Base-by-base conservation (phyloP, 2,797 vertebrate genomes). In the Sphenopsis melanotis region DNA sequence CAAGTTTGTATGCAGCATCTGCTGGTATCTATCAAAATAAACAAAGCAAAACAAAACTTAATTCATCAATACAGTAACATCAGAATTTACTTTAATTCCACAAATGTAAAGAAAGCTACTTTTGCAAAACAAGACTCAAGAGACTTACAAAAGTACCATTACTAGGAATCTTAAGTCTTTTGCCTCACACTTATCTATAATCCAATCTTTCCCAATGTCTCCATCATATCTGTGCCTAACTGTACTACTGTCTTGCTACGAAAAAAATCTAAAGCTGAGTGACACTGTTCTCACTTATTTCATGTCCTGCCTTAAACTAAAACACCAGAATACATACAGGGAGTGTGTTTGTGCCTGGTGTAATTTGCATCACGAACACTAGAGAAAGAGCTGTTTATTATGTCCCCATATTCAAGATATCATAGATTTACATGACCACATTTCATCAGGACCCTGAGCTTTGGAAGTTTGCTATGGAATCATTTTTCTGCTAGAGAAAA, bases 1-100 rank as follows among this genome's bases (percentile, higher is more conserved):
- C 98, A 99, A 96, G 97, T 99, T 99, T 97, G 99, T 99, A 97
- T 99, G 99, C 94, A 99, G 98, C 98, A 99, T 99, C 97, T 99
- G 99, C 90, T 99, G 99, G 97, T 99, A 99, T 96, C 99, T 99
- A 95, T 23, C 71, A 90, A 96, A 97, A 95, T 9, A 83, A 97
- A 91, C 89, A 84, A 95, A 87, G 56, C 21, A 83, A 78, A 89
- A 59, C 8, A 78, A 20, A 37, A 42, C 17, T 72, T 83, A 61
- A 80, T n/a, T 71, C 57, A 72, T 4, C n/a, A 80, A 60, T 24
- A 81, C 20, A 69, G 3, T 12, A 70, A 87, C 37, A 87, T 59
- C 20, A 64, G 11, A 71, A 61, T 59, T 63, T 32, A 79, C 17
- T 82, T 55, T 27, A 55, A 65, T 53, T 80, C 23, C 44, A 78